Conservation (phyloP, 92 coral and sea anemone species). For the Porites rus region DNA sequence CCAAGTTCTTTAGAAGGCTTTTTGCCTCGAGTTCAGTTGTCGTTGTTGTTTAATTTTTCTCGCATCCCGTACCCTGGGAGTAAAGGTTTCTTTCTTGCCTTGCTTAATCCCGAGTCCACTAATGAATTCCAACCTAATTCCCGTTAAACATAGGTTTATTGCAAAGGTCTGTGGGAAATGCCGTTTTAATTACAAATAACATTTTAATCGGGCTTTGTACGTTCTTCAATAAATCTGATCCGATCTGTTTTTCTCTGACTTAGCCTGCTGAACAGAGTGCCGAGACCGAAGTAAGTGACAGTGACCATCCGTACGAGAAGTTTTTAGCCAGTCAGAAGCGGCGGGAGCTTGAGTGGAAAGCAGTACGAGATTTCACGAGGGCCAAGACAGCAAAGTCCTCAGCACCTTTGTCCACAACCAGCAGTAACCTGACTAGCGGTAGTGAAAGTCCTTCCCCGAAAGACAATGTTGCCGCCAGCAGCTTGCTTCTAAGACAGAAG, state of each 20-base stretch:
- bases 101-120: too few species aligned
- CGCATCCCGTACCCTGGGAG: too few species aligned
- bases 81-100: too few species aligned
- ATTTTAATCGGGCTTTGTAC: too few species aligned
- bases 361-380: not conserved
- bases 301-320: not conserved
- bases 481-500: conserved; percentile 18
- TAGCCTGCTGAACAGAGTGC: not conserved
- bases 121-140: too few species aligned
- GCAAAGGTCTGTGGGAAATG: too few species aligned
- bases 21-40: too few species aligned
- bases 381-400: conserved; percentile 3
- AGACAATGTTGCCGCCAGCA: conserved; percentile 8
- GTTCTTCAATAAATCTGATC: too few species aligned
- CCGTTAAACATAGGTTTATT: too few species aligned
- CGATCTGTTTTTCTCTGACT: not conserved
- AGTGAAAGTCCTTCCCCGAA: not conserved
- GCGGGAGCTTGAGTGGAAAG: not conserved
- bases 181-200: too few species aligned
- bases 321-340: not conserved
- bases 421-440: not conserved
- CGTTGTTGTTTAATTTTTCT: too few species aligned
- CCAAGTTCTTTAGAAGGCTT: too few species aligned
- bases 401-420: not conserved
- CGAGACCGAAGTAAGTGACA: not conserved